Conservation (phyloP, 2,797 vertebrate species). For the Hoplostethus atlanticus region DNA sequence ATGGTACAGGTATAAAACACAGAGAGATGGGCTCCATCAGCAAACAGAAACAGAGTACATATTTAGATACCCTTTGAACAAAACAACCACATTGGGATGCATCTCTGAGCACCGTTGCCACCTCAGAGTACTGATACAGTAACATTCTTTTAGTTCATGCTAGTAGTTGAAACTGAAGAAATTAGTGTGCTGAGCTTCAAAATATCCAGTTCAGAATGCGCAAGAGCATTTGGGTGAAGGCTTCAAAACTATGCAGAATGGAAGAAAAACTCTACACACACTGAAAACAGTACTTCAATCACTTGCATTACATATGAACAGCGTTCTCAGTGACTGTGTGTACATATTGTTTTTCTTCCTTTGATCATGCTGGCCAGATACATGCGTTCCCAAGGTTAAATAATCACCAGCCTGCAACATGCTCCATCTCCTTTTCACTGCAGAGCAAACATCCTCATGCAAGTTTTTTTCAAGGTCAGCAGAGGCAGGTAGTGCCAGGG, state of each 20-base stretch:
- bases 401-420: too few relatives aligned
- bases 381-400: conserved; percentile 60
- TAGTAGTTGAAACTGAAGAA: conserved; percentile 25
- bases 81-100: conserved; percentile 70
- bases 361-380: conserved; percentile 72
- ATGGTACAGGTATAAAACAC: conserved; percentile 81
- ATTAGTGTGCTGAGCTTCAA: conserved; percentile 28
- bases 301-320: neutral
- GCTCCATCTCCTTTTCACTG: conserved; percentile 10
- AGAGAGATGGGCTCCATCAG: conserved; percentile 74
- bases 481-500: conserved; percentile 33
- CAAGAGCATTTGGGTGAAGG: conserved; percentile 10
- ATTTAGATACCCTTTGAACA: conserved; percentile 42
- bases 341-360: conserved; percentile 59
- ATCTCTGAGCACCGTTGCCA: conserved; percentile 61
- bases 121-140: conserved; percentile 53
- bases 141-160: conserved; percentile 72
- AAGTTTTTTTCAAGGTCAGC: conserved; percentile 59
- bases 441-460: conserved; percentile 67
- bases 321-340: conserved; percentile 28
- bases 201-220: conserved; percentile 20
- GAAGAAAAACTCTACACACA: conserved; percentile 68
- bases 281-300: conserved; percentile 31
- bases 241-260: conserved; percentile 25
- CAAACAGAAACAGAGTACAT: conserved; percentile 61